Base-by-base conservation (phyloP, 1,140 invertebrate species). In the Globodera ellingtonae region DNA sequence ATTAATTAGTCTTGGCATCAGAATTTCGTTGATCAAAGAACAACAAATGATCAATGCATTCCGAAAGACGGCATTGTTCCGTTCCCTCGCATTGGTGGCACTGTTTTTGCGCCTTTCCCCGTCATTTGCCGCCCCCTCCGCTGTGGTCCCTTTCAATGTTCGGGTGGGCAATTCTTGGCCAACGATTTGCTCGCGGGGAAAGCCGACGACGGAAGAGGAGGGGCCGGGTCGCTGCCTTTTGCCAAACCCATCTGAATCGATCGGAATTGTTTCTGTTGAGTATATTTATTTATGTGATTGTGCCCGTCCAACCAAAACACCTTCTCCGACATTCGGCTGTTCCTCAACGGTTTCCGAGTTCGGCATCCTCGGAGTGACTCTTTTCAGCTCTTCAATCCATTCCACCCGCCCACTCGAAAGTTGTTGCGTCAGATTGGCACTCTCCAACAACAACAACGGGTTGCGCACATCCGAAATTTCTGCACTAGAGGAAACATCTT, bases 401-500 rank as follows among this genome's bases (percentile, higher is more conserved):
- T 83, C 83, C 13, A 56, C 35, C 46, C 79, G 82, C 46, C 82
- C 83, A 15, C 70, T 80, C 56, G 82, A 83, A 50, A 83, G 79
- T 56, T 78, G 56, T 44, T 84, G 59, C 10, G 82, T 75, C 50
- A 77, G 69, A 62, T 77, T 77, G 24, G 46, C 24, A 67, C 67
- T 70, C 35, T 70, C 24, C 69, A 77, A 67, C 6, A 24, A 67
- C 6, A 24, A 18, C 69, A 62, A 52, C 44, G 66, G 18, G 4
- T 72, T 46, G 47, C 52, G 21, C 8, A 13, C 9, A 18, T 74
- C 56, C 35, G 15, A 50, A 59, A 70, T 56, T 18, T 66, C 79
- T 62, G 13, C 52, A 75, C 9, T 44, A 1, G 8, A 9, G 8
- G 56, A 13, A 70, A 47, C 67, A 21, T 10, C 47, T 75, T 75